phyloP scores from a whole-genome alignment of 2,797 vertebrate genomes.

The Glyptemys insculpta region DNA sequence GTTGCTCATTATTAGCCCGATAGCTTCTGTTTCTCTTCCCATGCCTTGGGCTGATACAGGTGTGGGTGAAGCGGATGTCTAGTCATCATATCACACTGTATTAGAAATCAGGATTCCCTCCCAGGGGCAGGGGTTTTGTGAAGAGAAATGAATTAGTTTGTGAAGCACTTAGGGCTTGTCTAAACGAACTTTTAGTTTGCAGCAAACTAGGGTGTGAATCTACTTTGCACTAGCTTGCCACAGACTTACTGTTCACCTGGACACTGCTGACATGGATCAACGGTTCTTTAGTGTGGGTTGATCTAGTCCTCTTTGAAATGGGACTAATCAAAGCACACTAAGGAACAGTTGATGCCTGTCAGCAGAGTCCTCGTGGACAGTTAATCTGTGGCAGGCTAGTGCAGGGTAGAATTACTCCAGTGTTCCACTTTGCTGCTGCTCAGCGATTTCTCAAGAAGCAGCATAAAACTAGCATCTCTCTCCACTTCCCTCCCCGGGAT shows the following conservation, averaged over 20 bases:
- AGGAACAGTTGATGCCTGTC: not conserved
- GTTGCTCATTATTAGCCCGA: not conserved
- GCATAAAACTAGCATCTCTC: not conserved
- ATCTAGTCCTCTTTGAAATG: not conserved
- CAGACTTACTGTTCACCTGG: not conserved
- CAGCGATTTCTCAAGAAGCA: not conserved
- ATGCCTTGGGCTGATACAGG: not conserved
- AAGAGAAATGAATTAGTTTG: not conserved
- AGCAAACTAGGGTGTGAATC: not conserved
- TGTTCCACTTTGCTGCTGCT: not conserved
- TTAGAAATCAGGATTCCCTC: not conserved
- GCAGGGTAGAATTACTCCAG: not conserved
- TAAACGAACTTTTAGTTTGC: not conserved
- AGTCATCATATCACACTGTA: not conserved
- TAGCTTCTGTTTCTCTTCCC: not conserved
- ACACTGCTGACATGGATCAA: not conserved
- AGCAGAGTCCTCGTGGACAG: not conserved
- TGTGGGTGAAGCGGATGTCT: not conserved
- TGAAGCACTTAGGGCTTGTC: not conserved
- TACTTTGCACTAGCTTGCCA: not conserved
- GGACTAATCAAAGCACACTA: not conserved
- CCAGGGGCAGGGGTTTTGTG: not conserved
- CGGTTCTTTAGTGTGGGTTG: not conserved
- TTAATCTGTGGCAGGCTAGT: not conserved
- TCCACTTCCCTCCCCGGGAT: not conserved